These are phyloP conservation scores for Prosapia bicincta DNA, from an alignment of 2,888 invertebrate species.

Conservation along the genomic window DNA sequence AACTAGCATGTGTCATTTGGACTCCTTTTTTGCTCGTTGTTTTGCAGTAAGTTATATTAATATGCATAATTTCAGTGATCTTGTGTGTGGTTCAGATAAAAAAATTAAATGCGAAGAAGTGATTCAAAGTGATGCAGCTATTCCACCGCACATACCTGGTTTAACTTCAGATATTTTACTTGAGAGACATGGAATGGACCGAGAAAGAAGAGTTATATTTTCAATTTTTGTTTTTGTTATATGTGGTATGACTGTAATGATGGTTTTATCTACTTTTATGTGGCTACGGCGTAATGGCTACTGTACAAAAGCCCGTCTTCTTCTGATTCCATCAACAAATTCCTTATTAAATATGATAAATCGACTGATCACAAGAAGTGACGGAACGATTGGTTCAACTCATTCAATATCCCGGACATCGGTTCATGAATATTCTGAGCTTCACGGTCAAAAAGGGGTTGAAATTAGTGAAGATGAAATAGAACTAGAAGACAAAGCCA, in stretches of 20 bases:
- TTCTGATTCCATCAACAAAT: conserved; percentile 35
- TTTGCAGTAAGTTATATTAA: conserved; percentile 61
- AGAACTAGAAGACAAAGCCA: conserved; percentile 57
- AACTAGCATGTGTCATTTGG: conserved; percentile 62
- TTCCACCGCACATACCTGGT: conserved; percentile 32
- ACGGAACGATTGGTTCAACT: conserved; percentile 41
- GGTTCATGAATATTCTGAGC: conserved; percentile 60
- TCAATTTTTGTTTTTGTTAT: conserved; percentile 55
- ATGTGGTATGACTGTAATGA: conserved; percentile 52
- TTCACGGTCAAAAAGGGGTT: conserved; percentile 41
- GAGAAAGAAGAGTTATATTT: conserved; percentile 43
- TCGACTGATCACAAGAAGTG: conserved; percentile 31
- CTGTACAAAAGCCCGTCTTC: conserved; percentile 43
- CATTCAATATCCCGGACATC: conserved; percentile 59
- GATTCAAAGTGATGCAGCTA: conserved; percentile 54
- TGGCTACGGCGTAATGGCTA: conserved; percentile 59
- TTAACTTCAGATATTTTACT: conserved; percentile 34
- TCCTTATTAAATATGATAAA: conserved; percentile 32
- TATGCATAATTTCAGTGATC: conserved; percentile 58
- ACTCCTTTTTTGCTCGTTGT: conserved; percentile 57
- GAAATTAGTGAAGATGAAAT: conserved; percentile 43
- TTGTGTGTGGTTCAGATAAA: conserved; percentile 52
- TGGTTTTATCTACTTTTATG: conserved; percentile 54
- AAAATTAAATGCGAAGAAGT: conserved; percentile 46
- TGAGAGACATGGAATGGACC: conserved; percentile 34